Percentiles rank a stretch among this genome's conserved stretches.
Evolutionary conservation across 2,888 invertebrate genomes (phyloP).

Genomic region (Hedya salicella): DNA sequence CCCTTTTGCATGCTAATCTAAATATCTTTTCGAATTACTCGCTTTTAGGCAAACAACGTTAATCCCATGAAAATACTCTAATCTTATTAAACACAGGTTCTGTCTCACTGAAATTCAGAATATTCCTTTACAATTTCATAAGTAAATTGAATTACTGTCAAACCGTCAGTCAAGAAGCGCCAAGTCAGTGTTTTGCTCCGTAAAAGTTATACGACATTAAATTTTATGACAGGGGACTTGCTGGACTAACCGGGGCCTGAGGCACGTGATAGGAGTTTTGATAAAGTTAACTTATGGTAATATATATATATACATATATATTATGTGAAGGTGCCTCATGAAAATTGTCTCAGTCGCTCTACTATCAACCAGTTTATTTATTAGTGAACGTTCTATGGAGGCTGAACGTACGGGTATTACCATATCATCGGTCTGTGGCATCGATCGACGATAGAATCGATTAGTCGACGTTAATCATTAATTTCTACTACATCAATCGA

Average conservation of each 20-base stretch:
- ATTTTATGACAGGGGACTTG: conserved; percentile 12
- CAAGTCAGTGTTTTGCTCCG: conserved; percentile 31
- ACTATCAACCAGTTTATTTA: too few relatives aligned
- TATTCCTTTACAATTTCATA: conserved; percentile 34
- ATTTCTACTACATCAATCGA: too few relatives aligned
- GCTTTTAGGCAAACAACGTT: conserved; percentile 11
- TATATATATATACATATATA: too few relatives aligned
- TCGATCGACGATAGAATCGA: too few relatives aligned
- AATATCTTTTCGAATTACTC: conserved; percentile 10
- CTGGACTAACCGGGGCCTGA: neutral
- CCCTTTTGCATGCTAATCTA: too few relatives aligned
- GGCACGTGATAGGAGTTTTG: neutral
- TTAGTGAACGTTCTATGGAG: too few relatives aligned
- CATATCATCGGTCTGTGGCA: too few relatives aligned
- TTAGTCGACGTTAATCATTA: too few relatives aligned
- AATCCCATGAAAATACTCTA: conserved; percentile 25
- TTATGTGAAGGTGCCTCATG: too few relatives aligned
- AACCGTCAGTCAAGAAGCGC: conserved; percentile 33
- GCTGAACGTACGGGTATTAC: too few relatives aligned
- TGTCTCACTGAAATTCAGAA: conserved; percentile 5
- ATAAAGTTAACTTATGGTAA: neutral
- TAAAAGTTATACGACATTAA: conserved; percentile 24
- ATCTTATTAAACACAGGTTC: conserved; percentile 24
- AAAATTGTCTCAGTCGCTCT: too few relatives aligned
- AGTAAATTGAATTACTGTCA: conserved; percentile 42